A percentile compares a stretch with the other conserved stretches of the same genome.
phyloP scores from a whole-genome alignment of 2,888 invertebrate genomes.

The Parnassius smintheus region DNA sequence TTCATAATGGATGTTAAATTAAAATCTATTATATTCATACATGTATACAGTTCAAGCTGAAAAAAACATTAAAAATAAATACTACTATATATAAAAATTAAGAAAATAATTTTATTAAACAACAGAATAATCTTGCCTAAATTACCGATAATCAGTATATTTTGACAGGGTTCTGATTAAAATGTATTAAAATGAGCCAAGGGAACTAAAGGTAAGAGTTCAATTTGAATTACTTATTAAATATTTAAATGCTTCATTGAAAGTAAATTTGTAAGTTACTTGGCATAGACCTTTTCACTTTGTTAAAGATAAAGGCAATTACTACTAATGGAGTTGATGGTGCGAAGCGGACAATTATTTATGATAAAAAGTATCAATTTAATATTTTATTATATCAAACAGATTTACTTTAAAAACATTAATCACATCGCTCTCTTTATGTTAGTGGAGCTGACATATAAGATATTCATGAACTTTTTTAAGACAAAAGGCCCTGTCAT shows the following conservation, averaged over 20 bases:
- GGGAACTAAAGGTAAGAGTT: constrained; percentile 15
- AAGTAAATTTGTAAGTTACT: constrained; percentile 34
- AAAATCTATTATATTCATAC: no score
- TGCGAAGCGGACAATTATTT: constrained; percentile 24
- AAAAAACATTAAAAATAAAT: no score
- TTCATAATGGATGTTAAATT: no score
- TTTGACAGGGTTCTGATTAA: constrained; percentile 22
- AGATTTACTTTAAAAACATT: no score
- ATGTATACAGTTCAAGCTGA: no score
- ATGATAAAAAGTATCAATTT: constrained; percentile 13
- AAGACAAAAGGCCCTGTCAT: no score
- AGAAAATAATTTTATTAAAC: no score
- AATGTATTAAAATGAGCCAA: constrained; percentile 19
- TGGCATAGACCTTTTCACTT: constrained; percentile 33
- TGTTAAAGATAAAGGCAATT: constrained; percentile 36
- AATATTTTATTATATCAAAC: background rate
- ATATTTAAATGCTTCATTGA: constrained; percentile 29
- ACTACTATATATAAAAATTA: no score
- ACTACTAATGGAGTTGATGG: constrained; percentile 32
- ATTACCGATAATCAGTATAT: background rate
- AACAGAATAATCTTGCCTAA: no score
- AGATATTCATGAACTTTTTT: no score
- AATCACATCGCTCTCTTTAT: no score
- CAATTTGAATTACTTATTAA: constrained; percentile 27
- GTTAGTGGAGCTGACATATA: no score